Evolutionary conservation across 2,797 vertebrate genomes (phyloP).

Genomic region (Buphagus erythrorhynchus): DNA sequence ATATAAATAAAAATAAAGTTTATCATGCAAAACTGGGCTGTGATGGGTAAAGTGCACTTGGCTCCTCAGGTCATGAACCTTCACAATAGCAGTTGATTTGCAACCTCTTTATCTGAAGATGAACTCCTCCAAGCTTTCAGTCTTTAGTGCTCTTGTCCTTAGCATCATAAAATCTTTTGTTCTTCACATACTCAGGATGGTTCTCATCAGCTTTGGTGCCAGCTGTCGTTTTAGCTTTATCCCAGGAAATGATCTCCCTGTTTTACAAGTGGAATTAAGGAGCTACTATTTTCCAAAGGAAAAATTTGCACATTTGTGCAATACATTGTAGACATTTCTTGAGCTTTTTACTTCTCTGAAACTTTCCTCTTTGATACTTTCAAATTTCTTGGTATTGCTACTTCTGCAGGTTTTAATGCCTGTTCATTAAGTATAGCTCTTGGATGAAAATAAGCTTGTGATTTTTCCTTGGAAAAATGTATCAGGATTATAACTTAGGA

Average conservation of each 20-base stretch:
- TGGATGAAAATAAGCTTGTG: not conserved
- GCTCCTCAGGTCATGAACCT: not conserved
- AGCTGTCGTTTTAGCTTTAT: not conserved
- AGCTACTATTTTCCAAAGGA: not conserved
- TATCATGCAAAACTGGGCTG: not conserved
- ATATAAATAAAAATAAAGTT: too few species aligned
- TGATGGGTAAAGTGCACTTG: not conserved
- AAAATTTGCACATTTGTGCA: not conserved
- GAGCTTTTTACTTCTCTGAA: not conserved
- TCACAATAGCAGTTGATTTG: not conserved
- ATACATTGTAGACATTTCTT: fast-evolving
- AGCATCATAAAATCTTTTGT: not conserved
- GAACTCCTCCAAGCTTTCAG: not conserved
- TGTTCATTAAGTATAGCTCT: not conserved
- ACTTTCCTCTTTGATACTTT: not conserved
- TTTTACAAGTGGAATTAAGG: not conserved
- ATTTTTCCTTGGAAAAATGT: not conserved
- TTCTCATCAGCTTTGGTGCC: not conserved
- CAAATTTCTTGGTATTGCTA: not conserved
- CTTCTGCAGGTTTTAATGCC: not conserved
- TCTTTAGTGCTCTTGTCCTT: not conserved
- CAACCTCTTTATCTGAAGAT: not conserved
- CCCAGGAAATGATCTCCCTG: not conserved
- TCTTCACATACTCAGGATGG: not conserved
- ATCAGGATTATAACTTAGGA: not conserved